Evolutionary conservation across 2,888 invertebrate genomes (phyloP), one percentile per base, ranked within the genome.

Genomic region (Acrocera orbiculus): DNA sequence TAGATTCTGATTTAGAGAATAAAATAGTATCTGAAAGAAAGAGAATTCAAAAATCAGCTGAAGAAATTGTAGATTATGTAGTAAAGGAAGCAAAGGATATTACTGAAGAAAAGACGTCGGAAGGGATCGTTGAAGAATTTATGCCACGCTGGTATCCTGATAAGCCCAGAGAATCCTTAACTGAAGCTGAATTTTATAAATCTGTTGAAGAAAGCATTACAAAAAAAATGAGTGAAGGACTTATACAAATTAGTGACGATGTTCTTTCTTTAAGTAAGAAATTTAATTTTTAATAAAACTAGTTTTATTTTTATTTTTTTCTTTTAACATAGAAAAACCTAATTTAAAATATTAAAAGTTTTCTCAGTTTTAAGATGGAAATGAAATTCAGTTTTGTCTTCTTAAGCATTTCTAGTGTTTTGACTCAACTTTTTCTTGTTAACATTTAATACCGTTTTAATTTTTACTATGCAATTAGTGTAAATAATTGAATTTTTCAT

Each of bases 121-220:
- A 4, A 16, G 16, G 9, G 3, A 28, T 16, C 3, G 16, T 28
- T 23, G 27, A 35, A 11, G 42, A 45, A 16, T 41, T 51, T 5
- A 34, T 31, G 25, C 40, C 49, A 10, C 49, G 50, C 23, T 33
- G 46, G 17, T 36, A 49, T 31, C 39, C 48, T 17, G 53, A 52
- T 19, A 41, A 40, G 37, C 52, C 50, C 28, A 47, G 54, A 14
- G 53, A 58, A 37, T 52, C 56, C 16, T 44, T 57, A n/a, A 56
- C 56, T 26, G 53, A 58, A 42, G 60, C 54, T 6, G 54, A 57
- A 36, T 57, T 58, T 41, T 56, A 54, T 40, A 56, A 58, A 42
- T 54, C 54, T 8, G 52, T 60, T 15, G 51, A 54, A 37, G 58
- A 58, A 8, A 53, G 51, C 11, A 56, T 56, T 31, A 53, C 52